Evolutionary conservation across 2,888 invertebrate species (phyloP).

Genomic region (Acrobasis repandana): DNA sequence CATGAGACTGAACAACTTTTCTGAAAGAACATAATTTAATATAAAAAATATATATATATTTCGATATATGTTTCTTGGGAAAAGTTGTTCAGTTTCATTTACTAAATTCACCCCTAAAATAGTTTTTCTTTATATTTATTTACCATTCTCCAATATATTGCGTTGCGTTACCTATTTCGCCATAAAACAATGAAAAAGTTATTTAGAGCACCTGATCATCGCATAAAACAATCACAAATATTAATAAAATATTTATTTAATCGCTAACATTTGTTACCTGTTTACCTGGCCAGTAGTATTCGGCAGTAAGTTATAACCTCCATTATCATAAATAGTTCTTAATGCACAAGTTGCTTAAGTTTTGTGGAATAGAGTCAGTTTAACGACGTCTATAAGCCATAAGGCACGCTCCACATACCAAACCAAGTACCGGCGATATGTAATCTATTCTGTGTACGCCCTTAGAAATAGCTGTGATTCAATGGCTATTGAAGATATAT

Average conservation of each 20-base stretch:
- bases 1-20: too few relatives aligned
- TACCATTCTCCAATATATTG: too few relatives aligned
- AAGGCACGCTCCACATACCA: slow-evolving; percentile 17
- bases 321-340: slow-evolving; percentile 18
- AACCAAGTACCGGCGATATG: slow-evolving; percentile 8
- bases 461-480: slow-evolving; percentile 38
- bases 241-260: slow-evolving; percentile 5
- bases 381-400: slow-evolving; percentile 7
- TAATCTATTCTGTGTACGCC: slow-evolving; percentile 38
- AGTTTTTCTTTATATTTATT: too few relatives aligned
- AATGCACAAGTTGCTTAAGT: slow-evolving; percentile 13
- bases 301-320: slow-evolving; percentile 9
- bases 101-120: too few relatives aligned
- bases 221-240: not conserved
- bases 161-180: too few relatives aligned
- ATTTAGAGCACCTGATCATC: not conserved
- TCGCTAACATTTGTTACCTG: slow-evolving; percentile 8
- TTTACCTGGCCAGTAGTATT: not conserved
- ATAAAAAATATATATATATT: too few relatives aligned
- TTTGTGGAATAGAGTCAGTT: slow-evolving; percentile 1
- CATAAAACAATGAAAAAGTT: too few relatives aligned
- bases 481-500: slow-evolving; percentile 38
- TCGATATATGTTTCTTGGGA: too few relatives aligned
- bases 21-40: too few relatives aligned
- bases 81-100: too few relatives aligned